These are phyloP conservation scores for Prenolepis imparis DNA, from an alignment of 2,888 invertebrate genomes.

Conservation along the genomic window DNA sequence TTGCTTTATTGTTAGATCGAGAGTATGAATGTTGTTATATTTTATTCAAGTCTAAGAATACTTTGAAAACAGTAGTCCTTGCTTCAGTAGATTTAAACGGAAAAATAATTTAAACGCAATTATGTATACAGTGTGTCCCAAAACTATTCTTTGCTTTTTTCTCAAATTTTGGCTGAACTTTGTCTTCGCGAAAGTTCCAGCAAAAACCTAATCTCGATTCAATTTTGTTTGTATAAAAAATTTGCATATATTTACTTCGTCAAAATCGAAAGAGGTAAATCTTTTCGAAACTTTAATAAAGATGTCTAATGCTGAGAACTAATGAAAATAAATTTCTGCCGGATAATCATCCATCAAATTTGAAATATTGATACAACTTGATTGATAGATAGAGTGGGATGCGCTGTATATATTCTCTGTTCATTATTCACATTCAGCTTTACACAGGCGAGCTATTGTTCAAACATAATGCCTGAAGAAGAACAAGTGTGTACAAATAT, in stretches of 20 bases:
- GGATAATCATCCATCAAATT: neutral
- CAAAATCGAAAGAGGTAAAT: neutral
- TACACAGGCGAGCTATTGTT: conserved; percentile 55
- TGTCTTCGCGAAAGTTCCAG: too few relatives aligned
- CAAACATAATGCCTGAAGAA: conserved; percentile 61
- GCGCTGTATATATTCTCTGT: conserved; percentile 58
- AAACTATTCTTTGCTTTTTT: neutral
- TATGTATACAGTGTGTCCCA: conserved; percentile 17
- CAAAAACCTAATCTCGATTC: neutral
- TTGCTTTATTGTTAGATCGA: conserved; percentile 21
- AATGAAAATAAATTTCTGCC: neutral
- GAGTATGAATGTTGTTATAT: neutral
- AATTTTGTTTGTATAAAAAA: neutral
- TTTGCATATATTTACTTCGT: neutral
- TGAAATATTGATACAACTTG: neutral
- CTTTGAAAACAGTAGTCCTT: neutral
- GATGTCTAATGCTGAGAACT: neutral
- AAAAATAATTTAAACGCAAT: conserved; percentile 29
- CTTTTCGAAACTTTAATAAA: neutral
- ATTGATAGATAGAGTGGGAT: neutral
- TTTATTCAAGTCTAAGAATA: conserved; percentile 34
- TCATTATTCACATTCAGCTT: conserved; percentile 73
- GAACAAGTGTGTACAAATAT: conserved; percentile 61
- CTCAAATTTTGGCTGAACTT: too few relatives aligned
- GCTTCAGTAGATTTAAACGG: conserved; percentile 24